Evolutionary conservation across 2,888 invertebrate species (phyloP), one percentile per base, ranked within the genome.

Genomic region (Clivina fossor): DNA sequence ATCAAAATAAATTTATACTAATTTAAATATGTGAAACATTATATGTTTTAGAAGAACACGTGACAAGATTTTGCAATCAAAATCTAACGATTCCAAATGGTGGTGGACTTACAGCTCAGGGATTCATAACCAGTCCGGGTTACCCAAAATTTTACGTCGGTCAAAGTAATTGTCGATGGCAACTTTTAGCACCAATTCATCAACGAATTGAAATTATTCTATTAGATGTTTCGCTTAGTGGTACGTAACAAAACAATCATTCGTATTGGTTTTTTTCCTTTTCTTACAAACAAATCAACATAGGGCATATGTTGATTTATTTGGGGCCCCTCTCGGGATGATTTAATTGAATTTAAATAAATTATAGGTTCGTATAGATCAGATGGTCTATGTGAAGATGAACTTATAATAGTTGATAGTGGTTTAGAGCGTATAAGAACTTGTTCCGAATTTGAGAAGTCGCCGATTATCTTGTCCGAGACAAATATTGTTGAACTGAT

Each of bases 91-190:
- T 79, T 30, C 68, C 70, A 9, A 63, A 57, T 1, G 69, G 67
- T 4, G 68, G 69, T 15, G 73, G 74, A 24, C 71, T 70, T 47
- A 65, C 71, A 11, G 74, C 74, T 56, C 82, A 84, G 67, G 86
- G 85, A 2, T 84, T 85, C 70, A 79, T 85, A 61, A 78, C 81
- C 26, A 84, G 82, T 59, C 88, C 88, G 0, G 88, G 88, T 4
- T 89, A 88, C 71, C 88, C 89, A 0, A 78, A 83, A 63, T 87
- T 81, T 72, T 88, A 88, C 68, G 77, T 85, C 9, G 87, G 85
- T 0, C 81, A 80, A 30, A 71, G 68, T 68, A 71, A 80, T 61
- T 89, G 89, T 68, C 77, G 79, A 30, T 88, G 88, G 88, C 78
- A 76, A 57, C 77, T 89, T 51, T 74, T 73, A 37, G 83, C 82